These are phyloP conservation scores for Otolemur garnettii DNA, from an alignment of 2,113 vertebrate species.

Conservation along the genomic window DNA sequence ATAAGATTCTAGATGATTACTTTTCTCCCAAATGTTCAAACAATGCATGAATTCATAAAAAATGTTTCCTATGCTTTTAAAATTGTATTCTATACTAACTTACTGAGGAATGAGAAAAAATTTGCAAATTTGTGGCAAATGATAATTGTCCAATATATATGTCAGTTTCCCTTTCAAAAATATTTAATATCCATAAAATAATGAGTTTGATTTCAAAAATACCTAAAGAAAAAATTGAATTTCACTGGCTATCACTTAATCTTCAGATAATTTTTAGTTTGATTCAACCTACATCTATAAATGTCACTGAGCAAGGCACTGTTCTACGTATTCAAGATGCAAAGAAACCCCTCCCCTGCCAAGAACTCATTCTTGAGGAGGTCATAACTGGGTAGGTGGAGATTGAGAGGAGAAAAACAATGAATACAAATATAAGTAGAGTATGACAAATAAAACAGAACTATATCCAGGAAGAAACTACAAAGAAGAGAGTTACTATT, in stretches of 20 bases:
- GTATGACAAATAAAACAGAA: constrained; percentile 36
- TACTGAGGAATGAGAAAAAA: background rate
- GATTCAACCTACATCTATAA: background rate
- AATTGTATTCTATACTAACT: background rate
- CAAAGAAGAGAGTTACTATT: constrained; percentile 16
- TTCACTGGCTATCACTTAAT: constrained; percentile 38
- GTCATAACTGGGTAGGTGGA: background rate
- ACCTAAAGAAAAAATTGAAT: constrained; percentile 10
- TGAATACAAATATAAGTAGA: background rate
- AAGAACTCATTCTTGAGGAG: constrained; percentile 13
- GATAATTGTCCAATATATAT: constrained; percentile 6
- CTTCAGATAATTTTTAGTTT: constrained; percentile 59
- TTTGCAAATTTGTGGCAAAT: constrained; percentile 35
- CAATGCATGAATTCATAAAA: constrained; percentile 53
- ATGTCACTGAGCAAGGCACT: background rate
- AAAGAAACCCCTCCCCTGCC: background rate
- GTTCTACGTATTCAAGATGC: background rate
- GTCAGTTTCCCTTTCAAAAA: constrained; percentile 28
- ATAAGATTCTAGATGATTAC: constrained; percentile 44
- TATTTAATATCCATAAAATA: constrained; percentile 42
- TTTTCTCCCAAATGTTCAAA: constrained; percentile 48
- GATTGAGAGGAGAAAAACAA: background rate
- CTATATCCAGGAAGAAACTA: background rate
- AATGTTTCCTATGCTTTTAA: constrained; percentile 48
- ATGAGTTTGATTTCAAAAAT: background rate